These are phyloP conservation scores for Cygnus atratus DNA, from an alignment of 2,113 vertebrate genomes.

Conservation along the genomic window DNA sequence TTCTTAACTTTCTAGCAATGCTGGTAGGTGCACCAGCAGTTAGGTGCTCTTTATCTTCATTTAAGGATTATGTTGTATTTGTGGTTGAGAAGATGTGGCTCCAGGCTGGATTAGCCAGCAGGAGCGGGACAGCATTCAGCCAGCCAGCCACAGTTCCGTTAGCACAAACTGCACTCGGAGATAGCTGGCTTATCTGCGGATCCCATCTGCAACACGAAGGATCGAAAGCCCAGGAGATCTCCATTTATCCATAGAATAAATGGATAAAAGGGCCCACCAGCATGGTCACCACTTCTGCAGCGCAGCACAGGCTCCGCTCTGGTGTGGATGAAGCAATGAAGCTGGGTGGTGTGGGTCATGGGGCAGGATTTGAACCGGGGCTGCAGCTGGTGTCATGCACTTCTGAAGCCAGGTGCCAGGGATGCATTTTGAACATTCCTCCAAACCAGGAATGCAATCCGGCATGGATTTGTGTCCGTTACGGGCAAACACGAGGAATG, in stretches of 20 bases:
- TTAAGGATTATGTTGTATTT: neutral
- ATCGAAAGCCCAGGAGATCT: neutral
- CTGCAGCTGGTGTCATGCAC: neutral
- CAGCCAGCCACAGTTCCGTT: neutral
- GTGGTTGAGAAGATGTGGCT: neutral
- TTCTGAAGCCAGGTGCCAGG: neutral
- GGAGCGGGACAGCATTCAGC: neutral
- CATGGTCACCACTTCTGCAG: neutral
- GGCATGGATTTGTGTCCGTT: neutral
- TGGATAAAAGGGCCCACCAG: neutral
- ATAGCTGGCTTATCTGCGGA: neutral
- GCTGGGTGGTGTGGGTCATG: neutral
- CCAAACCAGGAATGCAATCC: neutral
- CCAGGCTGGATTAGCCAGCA: neutral
- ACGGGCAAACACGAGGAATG: neutral
- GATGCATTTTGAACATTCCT: neutral
- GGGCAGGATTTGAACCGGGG: neutral
- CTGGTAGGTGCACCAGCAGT: neutral
- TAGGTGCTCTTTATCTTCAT: neutral
- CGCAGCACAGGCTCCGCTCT: fast-evolving
- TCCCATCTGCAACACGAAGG: neutral
- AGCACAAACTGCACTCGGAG: neutral
- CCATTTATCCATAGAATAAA: neutral
- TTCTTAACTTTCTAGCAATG: neutral
- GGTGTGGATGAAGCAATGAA: neutral